Conservation (phyloP, 2,113 vertebrate genomes). For the Oncorhynchus masou region DNA sequence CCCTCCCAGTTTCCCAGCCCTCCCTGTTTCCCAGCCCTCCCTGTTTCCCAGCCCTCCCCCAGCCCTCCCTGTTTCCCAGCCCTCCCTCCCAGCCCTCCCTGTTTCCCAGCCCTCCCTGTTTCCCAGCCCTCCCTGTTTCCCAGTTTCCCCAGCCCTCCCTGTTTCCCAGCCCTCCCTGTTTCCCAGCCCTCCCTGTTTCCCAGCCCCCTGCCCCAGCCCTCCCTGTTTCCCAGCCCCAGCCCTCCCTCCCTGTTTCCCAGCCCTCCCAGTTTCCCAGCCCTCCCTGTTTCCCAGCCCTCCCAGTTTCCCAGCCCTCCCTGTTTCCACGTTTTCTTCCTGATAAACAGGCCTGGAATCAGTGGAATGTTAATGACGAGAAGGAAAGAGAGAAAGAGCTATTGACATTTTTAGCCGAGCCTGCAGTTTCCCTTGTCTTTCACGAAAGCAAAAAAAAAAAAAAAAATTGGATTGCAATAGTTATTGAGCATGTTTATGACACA, state of each 20-base stretch:
- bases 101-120: constrained; percentile 42
- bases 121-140: too few species aligned
- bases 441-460: background rate
- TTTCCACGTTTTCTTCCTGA: constrained; percentile 61
- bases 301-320: constrained; percentile 33
- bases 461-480: background rate
- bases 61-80: constrained; percentile 51
- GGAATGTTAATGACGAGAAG: constrained; percentile 72
- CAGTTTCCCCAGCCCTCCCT: too few species aligned
- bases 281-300: constrained; percentile 47
- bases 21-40: constrained; percentile 47
- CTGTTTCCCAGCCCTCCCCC: too few species aligned
- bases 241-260: constrained; percentile 35
- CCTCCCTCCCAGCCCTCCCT: too few species aligned
- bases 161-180: constrained; percentile 42
- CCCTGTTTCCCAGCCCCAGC: constrained; percentile 57
- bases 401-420: background rate
- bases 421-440: constrained; percentile 2
- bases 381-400: constrained; percentile 47
- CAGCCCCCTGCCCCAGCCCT: too few species aligned
- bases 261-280: constrained; percentile 47
- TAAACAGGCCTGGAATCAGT: constrained; percentile 63
- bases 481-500: background rate
- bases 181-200: constrained; percentile 47
- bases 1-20: constrained; percentile 35